Percentiles rank a stretch among this genome's conserved stretches.
These are phyloP conservation scores for Sphaerodactylus townsendi DNA, from an alignment of 2,113 vertebrate species.

Conservation along the genomic window DNA sequence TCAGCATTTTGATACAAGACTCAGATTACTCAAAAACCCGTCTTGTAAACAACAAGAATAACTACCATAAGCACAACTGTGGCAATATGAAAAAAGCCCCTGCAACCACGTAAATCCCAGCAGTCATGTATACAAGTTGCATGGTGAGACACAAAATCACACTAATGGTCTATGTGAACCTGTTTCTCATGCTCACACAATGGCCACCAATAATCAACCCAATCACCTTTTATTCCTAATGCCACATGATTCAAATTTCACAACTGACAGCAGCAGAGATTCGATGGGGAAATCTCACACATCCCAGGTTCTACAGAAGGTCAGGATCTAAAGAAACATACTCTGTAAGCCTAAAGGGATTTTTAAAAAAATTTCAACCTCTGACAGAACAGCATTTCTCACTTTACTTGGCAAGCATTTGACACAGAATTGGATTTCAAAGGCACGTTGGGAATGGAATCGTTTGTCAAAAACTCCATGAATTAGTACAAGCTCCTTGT, in stretches of 20 bases:
- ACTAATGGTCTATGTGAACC: background rate
- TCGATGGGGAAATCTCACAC: background rate
- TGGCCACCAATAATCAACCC: background rate
- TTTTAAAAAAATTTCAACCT: background rate
- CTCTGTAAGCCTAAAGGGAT: background rate
- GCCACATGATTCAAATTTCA: too few relatives aligned
- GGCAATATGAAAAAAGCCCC: background rate
- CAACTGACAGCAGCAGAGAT: background rate
- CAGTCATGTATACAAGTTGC: background rate
- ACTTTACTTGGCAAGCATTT: background rate
- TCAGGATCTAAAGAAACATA: background rate
- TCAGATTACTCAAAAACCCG: too few relatives aligned
- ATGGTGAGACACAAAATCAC: background rate
- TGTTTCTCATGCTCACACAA: too few relatives aligned
- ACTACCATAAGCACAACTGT: background rate
- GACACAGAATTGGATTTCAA: background rate
- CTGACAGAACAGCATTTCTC: background rate
- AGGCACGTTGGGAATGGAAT: background rate
- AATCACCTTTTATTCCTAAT: background rate
- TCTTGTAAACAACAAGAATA: too few relatives aligned
- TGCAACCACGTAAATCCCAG: background rate
- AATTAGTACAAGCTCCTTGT: background rate
- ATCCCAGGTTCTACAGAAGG: background rate
- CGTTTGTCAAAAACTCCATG: background rate
- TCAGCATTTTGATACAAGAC: too few relatives aligned